Conservation (phyloP, 2,888 invertebrate species). For the Chrysolina oricalcia region DNA sequence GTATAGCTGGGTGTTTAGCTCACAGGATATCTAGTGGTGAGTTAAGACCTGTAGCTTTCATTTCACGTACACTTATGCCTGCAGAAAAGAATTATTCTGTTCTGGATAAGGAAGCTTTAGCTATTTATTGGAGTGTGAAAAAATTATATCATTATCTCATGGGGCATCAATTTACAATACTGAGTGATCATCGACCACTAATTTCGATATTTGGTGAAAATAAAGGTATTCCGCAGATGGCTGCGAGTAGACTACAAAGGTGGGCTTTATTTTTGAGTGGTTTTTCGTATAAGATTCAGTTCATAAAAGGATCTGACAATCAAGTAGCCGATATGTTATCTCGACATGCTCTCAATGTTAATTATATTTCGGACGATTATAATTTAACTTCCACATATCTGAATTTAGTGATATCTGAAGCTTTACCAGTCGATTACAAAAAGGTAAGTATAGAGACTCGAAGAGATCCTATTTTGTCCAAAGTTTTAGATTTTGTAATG, state of each 20-base stretch:
- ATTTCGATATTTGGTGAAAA: slow-evolving; percentile 36
- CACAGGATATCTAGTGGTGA: too few relatives aligned
- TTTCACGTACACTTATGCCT: slow-evolving; percentile 30
- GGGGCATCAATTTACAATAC: slow-evolving; percentile 34
- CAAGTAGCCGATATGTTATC: background rate
- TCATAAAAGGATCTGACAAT: slow-evolving; percentile 28
- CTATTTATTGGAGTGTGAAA: slow-evolving; percentile 31
- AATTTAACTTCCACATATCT: background rate
- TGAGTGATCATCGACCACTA: slow-evolving; percentile 44
- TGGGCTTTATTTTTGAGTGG: slow-evolving; percentile 37
- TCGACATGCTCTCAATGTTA: background rate
- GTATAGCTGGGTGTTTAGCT: slow-evolving; percentile 34
- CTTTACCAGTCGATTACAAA: background rate
- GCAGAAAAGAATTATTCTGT: slow-evolving; percentile 21
- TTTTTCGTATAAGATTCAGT: slow-evolving; percentile 21
- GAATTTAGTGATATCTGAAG: background rate
- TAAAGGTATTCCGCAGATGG: too few relatives aligned
- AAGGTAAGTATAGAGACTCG: background rate
- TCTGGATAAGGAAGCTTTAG: too few relatives aligned
- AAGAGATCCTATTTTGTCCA: background rate
- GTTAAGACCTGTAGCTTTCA: slow-evolving; percentile 38
- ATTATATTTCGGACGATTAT: background rate
- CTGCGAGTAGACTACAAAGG: slow-evolving; percentile 39
- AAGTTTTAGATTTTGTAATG: background rate
- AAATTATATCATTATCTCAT: slow-evolving; percentile 39